Percentiles rank a stretch among this genome's conserved stretches.
phyloP scores from a whole-genome alignment of 2,888 invertebrate species.

The Sipunculus nudus region DNA sequence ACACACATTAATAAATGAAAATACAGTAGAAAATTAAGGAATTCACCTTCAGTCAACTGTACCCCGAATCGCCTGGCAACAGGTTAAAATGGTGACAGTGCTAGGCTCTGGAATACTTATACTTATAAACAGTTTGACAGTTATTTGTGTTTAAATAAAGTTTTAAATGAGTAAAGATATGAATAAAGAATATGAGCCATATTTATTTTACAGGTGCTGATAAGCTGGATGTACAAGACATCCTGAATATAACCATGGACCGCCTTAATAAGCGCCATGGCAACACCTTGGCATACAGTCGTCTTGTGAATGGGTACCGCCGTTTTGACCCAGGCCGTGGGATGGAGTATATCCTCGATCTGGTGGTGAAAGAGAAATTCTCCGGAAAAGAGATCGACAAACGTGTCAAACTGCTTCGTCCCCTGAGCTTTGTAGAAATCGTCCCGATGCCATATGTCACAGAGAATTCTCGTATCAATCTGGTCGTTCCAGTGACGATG shows the following conservation, averaged over 20 bases:
- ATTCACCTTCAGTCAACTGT: too few species aligned
- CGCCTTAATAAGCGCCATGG: slow-evolving; percentile 51
- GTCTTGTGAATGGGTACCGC: slow-evolving; percentile 75
- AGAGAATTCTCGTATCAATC: slow-evolving; percentile 84
- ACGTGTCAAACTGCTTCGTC: slow-evolving; percentile 83
- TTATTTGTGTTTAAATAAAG: too few species aligned
- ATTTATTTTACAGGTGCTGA: slow-evolving; percentile 66
- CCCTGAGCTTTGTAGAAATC: slow-evolving; percentile 87
- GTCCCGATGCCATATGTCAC: slow-evolving; percentile 95
- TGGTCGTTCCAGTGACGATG: slow-evolving; percentile 77
- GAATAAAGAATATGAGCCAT: too few species aligned
- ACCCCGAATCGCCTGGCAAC: too few species aligned
- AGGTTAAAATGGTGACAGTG: too few species aligned
- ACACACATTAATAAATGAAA: too few species aligned
- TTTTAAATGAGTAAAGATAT: too few species aligned
- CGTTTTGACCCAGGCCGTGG: slow-evolving; percentile 85
- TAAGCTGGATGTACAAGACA: slow-evolving; percentile 74
- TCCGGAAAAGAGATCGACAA: slow-evolving; percentile 43
- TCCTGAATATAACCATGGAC: slow-evolving; percentile 65
- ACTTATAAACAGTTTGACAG: too few species aligned
- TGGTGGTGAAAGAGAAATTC: slow-evolving; percentile 52
- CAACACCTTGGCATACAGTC: slow-evolving; percentile 65
- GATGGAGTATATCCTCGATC: slow-evolving; percentile 84
- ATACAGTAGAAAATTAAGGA: too few species aligned
- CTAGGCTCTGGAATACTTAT: too few species aligned